Evolutionary conservation across 1,140 invertebrate genomes (phyloP).

Genomic region (Pollicipes pollicipes): DNA sequence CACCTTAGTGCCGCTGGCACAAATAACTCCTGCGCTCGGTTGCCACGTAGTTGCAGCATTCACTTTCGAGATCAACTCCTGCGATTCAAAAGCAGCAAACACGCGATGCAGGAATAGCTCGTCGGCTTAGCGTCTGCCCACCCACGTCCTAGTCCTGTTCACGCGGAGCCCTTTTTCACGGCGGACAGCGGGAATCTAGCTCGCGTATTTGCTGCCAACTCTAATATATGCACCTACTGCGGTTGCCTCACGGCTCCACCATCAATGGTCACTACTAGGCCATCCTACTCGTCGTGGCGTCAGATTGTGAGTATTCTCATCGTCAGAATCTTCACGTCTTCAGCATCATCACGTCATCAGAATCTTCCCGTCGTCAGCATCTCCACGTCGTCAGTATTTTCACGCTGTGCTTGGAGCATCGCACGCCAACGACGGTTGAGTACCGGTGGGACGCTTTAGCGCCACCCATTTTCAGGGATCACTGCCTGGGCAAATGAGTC

Average conservation of each 20-base stretch:
- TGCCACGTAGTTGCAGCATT: not conserved
- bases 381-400: no score
- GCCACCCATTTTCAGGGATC: conserved; percentile 82
- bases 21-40: not conserved
- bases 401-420: conserved; percentile 1
- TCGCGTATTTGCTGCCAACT: conserved; percentile 69
- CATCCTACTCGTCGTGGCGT: conserved; percentile 13
- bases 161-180: conserved; percentile 71
- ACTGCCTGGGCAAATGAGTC: conserved; percentile 73
- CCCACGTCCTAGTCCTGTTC: conserved; percentile 75
- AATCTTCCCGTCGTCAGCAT: no score
- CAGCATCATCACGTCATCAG: no score
- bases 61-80: not conserved
- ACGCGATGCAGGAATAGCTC: conserved; percentile 23
- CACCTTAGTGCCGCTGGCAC: no score
- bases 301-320: no score
- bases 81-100: not conserved
- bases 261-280: conserved; percentile 37
- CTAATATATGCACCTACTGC: conserved; percentile 66
- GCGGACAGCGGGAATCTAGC: conserved; percentile 63
- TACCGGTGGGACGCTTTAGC: conserved; percentile 41
- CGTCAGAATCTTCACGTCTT: no score
- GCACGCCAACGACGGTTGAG: conserved; percentile 10
- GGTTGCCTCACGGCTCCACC: conserved; percentile 54
- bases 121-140: conserved; percentile 52